Percentiles rank a stretch among this genome's conserved stretches.
Evolutionary conservation across 2,113 vertebrate genomes (phyloP).

Genomic region (Apodemus speciosus): DNA sequence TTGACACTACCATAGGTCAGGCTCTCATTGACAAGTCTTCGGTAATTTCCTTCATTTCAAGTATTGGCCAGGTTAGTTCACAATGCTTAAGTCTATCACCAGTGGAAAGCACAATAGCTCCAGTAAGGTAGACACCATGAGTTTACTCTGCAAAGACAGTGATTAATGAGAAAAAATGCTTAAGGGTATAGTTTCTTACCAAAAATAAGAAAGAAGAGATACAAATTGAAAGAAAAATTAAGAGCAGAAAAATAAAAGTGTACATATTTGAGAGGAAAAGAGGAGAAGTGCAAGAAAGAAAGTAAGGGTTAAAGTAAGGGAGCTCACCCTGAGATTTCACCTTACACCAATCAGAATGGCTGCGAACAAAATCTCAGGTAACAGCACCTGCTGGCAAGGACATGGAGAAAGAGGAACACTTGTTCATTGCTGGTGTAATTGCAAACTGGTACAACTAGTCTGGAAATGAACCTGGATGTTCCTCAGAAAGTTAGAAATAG

Average conservation of each 20-base stretch:
- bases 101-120: background rate
- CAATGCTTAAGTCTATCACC: background rate
- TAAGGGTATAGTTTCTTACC: background rate
- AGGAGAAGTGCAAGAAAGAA: too few relatives aligned
- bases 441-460: too few relatives aligned
- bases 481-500: too few relatives aligned
- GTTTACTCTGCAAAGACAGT: background rate
- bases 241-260: background rate
- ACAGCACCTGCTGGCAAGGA: too few relatives aligned
- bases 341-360: too few relatives aligned
- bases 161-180: background rate
- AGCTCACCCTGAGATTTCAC: too few relatives aligned
- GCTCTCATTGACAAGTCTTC: background rate
- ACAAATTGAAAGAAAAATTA: background rate
- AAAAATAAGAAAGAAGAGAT: background rate
- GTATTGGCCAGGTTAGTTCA: background rate
- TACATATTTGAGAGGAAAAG: background rate
- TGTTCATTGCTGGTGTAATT: too few relatives aligned
- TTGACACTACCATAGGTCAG: background rate
- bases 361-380: too few relatives aligned
- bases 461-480: too few relatives aligned
- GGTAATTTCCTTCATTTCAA: background rate
- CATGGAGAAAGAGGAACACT: too few relatives aligned
- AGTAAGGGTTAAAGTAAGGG: too few relatives aligned
- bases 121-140: background rate